Base-by-base conservation (phyloP, 2,113 vertebrate species). In the Seriola aureovittata region DNA sequence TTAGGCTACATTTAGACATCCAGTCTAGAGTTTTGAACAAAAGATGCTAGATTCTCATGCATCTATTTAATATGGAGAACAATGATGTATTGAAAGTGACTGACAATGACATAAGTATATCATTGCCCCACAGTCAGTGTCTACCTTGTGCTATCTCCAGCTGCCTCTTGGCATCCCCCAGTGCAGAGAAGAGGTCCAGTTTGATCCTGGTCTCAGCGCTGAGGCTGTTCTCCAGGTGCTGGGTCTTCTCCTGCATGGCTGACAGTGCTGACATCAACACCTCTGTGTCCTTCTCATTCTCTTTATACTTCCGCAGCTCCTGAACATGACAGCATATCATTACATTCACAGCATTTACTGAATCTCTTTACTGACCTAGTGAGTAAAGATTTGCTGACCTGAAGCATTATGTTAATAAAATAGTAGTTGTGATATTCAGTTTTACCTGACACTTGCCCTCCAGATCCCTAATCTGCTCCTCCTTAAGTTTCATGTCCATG, bases 201-300 rank as follows among this genome's bases (percentile, higher is more conserved):
- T 99, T 99, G 96, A 99, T 97, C 77, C 98, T 95, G 0, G 98
- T 99, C 95, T 99, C 98, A 4, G 98, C 98, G 0, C 98, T 99
- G 91, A 99, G 95, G 94, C 98, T 99, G 95, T 99, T 99, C 94
- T 99, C 98, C 93, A 99, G 96, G 95, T 99, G 98, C 93, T 99
- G 98, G 0, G 97, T 99, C 95, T 99, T 99, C 92, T 99, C 98
- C 94, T 99, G 98, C 98, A 99, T 99, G 94, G 98, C 98, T 16
- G 98, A 98, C 69, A 99, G 96, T 0, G 98, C 98, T 2, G 97
- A 98, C 97, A 99, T 99, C 93, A 99, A 84, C 91, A 99, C 98
- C 94, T 99, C 98, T 0, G 97, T 98, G 88, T 99, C 98, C 94
- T 99, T 99, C 93, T 99, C 98, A 0, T 98, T 99, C 90, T 99